phyloP scores from a whole-genome alignment of 2,113 vertebrate species.

The Tychaedon coryphoeus region DNA sequence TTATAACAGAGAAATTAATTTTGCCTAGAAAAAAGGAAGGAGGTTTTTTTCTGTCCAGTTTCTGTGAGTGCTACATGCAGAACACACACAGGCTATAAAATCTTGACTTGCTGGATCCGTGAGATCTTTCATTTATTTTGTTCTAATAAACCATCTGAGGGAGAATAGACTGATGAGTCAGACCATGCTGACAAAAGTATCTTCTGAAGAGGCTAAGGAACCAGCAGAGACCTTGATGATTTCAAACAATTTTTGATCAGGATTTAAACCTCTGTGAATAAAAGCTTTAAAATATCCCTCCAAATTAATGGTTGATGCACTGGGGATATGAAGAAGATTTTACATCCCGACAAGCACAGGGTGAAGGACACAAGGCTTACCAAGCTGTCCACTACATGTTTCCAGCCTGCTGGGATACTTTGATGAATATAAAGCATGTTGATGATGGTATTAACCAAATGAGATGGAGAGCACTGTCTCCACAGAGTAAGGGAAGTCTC shows the following conservation, averaged over 20 bases:
- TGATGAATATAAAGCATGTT: not conserved
- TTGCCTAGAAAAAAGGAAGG: not conserved
- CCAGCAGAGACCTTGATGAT: not conserved
- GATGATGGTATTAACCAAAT: not conserved
- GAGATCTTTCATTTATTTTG: not conserved
- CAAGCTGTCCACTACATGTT: not conserved
- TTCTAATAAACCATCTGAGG: not conserved
- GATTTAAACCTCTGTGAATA: not conserved
- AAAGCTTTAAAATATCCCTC: slow-evolving; percentile 15
- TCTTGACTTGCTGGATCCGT: not conserved
- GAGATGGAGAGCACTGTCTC: not conserved
- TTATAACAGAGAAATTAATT: not conserved
- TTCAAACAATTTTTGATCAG: not conserved
- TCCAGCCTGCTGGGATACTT: not conserved
- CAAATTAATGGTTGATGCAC: not conserved
- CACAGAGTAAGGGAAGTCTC: not conserved
- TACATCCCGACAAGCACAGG: not conserved
- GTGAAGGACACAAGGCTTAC: not conserved
- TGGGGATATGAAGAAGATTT: not conserved
- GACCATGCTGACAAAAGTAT: not conserved
- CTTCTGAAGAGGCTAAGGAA: not conserved
- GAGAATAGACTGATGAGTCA: not conserved
- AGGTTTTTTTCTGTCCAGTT: not conserved
- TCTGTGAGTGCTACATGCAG: not conserved
- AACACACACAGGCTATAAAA: not conserved